Evolutionary conservation across 2,113 vertebrate genomes (phyloP).

Genomic region (Megaceryle torquata): DNA sequence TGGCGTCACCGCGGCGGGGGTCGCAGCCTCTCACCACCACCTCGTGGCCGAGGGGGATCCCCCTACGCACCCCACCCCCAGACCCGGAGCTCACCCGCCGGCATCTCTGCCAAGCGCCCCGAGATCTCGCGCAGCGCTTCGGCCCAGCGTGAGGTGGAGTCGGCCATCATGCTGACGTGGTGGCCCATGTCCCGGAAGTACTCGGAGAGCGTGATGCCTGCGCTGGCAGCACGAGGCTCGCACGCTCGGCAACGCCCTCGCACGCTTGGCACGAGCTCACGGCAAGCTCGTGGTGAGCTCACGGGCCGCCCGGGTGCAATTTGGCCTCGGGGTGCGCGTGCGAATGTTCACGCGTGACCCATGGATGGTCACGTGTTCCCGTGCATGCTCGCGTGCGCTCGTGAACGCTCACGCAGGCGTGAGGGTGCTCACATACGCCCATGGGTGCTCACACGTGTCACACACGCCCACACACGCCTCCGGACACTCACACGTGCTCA

Average conservation of each 20-base stretch:
- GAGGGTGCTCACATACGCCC: too few species aligned
- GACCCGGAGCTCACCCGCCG: constrained; percentile 11
- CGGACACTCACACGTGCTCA: background rate
- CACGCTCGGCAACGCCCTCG: background rate
- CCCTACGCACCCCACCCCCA: background rate
- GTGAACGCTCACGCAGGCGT: too few species aligned
- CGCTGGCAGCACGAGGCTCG: background rate
- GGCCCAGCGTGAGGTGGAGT: constrained; percentile 67
- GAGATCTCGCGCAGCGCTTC: constrained; percentile 65
- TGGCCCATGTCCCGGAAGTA: constrained; percentile 68
- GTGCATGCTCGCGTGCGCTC: too few species aligned
- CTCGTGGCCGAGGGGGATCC: too few species aligned
- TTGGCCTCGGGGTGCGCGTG: too few species aligned
- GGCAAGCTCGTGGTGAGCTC: too few species aligned
- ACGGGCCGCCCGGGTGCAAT: background rate
- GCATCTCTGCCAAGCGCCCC: constrained; percentile 65
- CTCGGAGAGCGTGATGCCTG: constrained; percentile 61
- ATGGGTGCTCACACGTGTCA: rapidly evolving
- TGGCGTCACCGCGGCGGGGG: background rate
- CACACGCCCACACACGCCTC: background rate
- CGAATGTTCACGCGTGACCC: too few species aligned
- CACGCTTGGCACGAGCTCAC: rapidly evolving
- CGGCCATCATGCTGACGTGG: constrained; percentile 68
- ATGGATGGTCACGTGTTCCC: too few species aligned
- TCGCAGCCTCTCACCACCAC: background rate